Base-by-base conservation (phyloP, 2,888 invertebrate species). In the Ethmia dodecea region DNA sequence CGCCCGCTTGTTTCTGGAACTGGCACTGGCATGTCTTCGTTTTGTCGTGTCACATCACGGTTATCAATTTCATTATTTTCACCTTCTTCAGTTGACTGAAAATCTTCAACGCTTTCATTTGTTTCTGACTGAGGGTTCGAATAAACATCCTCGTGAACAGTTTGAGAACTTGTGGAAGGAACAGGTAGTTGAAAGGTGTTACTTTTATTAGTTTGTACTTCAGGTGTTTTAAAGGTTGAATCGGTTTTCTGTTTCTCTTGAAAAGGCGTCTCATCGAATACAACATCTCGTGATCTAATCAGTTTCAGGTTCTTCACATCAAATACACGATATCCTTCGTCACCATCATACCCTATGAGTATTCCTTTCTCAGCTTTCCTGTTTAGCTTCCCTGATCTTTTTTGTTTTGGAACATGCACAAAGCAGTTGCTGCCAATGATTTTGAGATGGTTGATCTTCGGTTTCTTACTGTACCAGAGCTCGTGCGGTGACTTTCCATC, bases 401-500 rank as follows among this genome's bases (percentile, higher is more conserved):
- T 24, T 6, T 9, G 3, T 26, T 28, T 32, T 9, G 37, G 30
- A 13, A 40, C 13, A 14, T 40, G 37, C 10, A 28, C 18, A 10
- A 31, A 40, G 10, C 28, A 37, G 8, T 9, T 25, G 10, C 28
- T 12, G 13, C 37, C 28, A 6, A 40, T 22, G 1, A 40, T 35
- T 29, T 31, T 28, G 1, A 39, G 15, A 18, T 38, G 34, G 1
- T 24, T 31, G 6, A 38, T 38, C 10, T 13, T 13, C 2, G 37
- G 18, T 14, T 33, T 38, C 12, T 30, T 38, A 3, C 8, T 9
- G n/a, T n/a, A 13, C 34, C 38, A 38, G 10, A 31, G 5, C 16
- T 38, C 38, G 24, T 31, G 31, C 8, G 38, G 38, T 5, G 31
- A 27, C 33, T 38, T 34, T 11, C 26, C 33, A 10, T 27, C 8